Conservation (phyloP, 2,888 invertebrate genomes). For the Entomobrya proxima region DNA sequence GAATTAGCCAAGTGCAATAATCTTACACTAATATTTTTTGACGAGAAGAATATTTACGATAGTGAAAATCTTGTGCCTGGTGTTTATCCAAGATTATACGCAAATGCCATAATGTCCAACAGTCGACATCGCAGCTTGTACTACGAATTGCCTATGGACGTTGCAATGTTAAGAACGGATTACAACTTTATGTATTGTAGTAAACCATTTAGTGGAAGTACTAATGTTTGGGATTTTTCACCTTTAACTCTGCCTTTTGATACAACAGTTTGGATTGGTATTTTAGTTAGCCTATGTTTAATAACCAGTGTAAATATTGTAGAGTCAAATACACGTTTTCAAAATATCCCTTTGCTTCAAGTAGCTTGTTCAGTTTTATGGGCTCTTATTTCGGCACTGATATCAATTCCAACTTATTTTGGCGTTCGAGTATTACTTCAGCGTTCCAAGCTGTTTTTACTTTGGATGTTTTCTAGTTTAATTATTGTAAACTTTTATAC, state of each 20-base stretch:
- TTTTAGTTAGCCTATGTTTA: background rate
- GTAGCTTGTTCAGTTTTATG: background rate
- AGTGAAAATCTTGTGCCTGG: background rate
- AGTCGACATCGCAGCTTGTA: background rate
- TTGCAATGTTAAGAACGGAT: background rate
- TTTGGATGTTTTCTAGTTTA: background rate
- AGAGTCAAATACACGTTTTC: background rate
- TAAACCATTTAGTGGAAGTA: background rate
- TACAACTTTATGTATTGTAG: conserved; percentile 35
- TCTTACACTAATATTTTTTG: conserved; percentile 7
- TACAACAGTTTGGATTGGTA: background rate
- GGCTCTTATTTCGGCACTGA: background rate
- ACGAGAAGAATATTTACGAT: conserved; percentile 7
- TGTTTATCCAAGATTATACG: conserved; percentile 24
- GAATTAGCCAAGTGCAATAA: conserved; percentile 27
- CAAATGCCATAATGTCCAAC: background rate
- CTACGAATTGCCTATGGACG: background rate
- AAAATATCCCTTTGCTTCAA: too few species aligned
- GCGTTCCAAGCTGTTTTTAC: background rate
- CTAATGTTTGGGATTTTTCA: background rate
- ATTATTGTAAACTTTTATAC: conserved; percentile 27
- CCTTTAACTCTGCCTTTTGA: background rate
- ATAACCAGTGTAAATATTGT: too few species aligned
- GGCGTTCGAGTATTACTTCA: background rate
- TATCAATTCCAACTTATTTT: background rate